These are phyloP conservation scores for Drosophila auraria DNA, from an alignment of 1,140 invertebrate species.

Conservation along the genomic window DNA sequence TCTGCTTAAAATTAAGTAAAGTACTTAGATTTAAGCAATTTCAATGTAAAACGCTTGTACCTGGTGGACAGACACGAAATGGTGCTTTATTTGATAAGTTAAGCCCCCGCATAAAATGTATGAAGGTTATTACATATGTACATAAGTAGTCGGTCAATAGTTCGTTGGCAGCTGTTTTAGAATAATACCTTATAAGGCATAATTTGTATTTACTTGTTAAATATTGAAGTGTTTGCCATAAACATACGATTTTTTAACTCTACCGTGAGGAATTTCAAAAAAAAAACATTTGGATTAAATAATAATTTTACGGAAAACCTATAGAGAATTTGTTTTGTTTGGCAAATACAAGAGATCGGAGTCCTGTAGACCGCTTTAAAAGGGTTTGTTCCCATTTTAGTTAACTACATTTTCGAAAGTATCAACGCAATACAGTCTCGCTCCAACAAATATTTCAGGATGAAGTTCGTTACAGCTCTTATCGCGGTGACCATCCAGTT, in stretches of 20 bases:
- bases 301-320: background rate
- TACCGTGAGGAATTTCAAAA: background rate
- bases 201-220: background rate
- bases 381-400: background rate
- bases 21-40: too few species aligned
- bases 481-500: background rate
- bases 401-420: slow-evolving; percentile 5
- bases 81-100: too few species aligned
- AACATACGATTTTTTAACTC: background rate
- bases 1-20: too few species aligned
- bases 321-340: background rate
- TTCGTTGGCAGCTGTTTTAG: background rate
- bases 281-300: background rate
- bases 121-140: background rate
- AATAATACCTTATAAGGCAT: background rate
- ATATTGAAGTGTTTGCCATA: background rate
- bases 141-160: background rate
- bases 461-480: slow-evolving; percentile 5
- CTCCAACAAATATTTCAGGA: background rate
- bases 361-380: background rate
- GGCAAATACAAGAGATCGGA: background rate
- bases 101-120: too few species aligned
- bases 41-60: too few species aligned
- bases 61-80: too few species aligned
- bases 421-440: too few species aligned